Evolutionary conservation across 92 coral and sea anemone genomes (phyloP).

Genomic region (Porites cylindrica): DNA sequence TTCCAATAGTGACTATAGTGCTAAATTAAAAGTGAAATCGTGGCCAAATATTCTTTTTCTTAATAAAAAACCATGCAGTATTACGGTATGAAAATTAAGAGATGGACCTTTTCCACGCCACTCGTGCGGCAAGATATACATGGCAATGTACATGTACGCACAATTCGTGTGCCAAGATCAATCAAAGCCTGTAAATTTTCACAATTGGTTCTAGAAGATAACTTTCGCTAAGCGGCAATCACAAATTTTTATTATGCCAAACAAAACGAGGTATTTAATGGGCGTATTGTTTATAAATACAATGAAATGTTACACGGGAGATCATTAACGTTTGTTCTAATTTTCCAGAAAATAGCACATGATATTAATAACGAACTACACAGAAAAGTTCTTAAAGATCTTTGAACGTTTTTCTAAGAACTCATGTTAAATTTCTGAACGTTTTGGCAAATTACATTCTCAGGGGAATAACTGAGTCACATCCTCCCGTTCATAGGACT

Average conservation of each 20-base stretch:
- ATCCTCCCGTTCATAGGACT: too few relatives aligned
- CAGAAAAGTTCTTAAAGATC: not conserved
- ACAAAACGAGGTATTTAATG: slow-evolving; percentile 1
- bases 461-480: too few relatives aligned
- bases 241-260: slow-evolving; percentile 9
- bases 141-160: too few relatives aligned
- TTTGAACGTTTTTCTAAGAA: too few relatives aligned
- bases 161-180: not conserved
- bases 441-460: too few relatives aligned
- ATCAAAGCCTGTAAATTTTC: not conserved
- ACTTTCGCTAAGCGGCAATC: not conserved
- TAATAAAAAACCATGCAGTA: not conserved
- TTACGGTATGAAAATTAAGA: not conserved
- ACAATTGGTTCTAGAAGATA: not conserved
- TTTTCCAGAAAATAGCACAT: slow-evolving; percentile 1
- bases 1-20: not conserved
- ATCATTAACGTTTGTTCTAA: slow-evolving; percentile 24
- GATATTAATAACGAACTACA: slow-evolving; percentile 5
- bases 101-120: not conserved
- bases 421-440: too few relatives aligned
- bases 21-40: not conserved
- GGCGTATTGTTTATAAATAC: slow-evolving; percentile 26
- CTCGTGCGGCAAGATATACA: not conserved
- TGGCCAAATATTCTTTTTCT: not conserved
- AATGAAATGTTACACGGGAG: slow-evolving; percentile 29